Conservation (phyloP, 2,797 vertebrate genomes). For the Nannoperca australis region DNA sequence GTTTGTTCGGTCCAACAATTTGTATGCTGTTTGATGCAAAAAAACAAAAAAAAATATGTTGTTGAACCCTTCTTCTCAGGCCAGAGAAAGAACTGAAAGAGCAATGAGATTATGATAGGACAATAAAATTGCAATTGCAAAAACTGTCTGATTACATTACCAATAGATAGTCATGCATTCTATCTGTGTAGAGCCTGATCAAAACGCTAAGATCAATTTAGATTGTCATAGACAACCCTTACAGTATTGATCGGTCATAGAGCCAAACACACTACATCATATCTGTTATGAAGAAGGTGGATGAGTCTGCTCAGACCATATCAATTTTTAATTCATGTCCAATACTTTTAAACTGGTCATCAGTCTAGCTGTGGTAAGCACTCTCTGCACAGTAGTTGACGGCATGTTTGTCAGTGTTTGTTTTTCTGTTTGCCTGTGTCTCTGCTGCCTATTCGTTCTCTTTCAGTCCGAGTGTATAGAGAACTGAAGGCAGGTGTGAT, state of each 20-base stretch:
- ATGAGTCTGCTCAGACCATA: background rate
- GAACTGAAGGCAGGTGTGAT: slow-evolving; percentile 48
- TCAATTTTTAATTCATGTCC: background rate
- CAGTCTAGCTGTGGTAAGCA: background rate
- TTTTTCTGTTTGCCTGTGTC: slow-evolving; percentile 23
- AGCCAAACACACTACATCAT: background rate
- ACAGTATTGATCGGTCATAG: slow-evolving; percentile 17
- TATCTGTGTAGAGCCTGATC: slow-evolving; percentile 2
- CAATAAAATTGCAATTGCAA: background rate
- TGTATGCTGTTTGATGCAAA: background rate
- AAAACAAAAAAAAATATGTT: background rate
- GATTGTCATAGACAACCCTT: slow-evolving; percentile 10
- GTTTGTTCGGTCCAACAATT: background rate
- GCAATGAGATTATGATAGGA: background rate
- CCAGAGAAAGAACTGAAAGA: background rate
- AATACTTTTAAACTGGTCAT: background rate
- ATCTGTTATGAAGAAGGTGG: background rate
- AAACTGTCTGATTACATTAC: background rate
- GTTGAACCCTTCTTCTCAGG: background rate
- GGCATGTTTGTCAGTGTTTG: slow-evolving; percentile 27
- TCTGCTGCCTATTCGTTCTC: slow-evolving; percentile 24
- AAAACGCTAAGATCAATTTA: slow-evolving; percentile 9
- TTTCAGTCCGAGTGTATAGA: slow-evolving; percentile 18
- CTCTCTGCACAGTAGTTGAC: background rate
- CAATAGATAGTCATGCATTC: background rate